These are phyloP conservation scores for Craniophora ligustri DNA, from an alignment of 2,888 invertebrate species.

Conservation along the genomic window DNA sequence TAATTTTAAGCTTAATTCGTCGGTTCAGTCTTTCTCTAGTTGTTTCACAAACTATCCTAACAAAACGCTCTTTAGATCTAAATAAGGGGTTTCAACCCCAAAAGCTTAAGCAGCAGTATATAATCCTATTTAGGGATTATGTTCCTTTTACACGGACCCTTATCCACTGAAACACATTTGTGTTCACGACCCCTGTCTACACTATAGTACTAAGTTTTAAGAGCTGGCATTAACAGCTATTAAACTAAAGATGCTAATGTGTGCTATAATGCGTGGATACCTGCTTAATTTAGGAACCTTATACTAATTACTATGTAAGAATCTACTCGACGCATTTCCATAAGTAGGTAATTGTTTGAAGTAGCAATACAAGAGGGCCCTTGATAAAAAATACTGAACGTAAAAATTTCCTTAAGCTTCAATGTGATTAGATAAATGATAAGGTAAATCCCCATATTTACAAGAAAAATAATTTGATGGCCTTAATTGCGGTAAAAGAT, in stretches of 20 bases:
- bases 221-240: constrained; percentile 2
- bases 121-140: constrained; percentile 33
- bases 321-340: too few species aligned
- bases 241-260: constrained; percentile 14
- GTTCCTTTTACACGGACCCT: constrained; percentile 21
- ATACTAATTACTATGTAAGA: background rate
- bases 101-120: constrained; percentile 24
- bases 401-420: too few species aligned
- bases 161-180: constrained; percentile 26
- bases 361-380: too few species aligned
- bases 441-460: too few species aligned
- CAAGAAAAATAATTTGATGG: too few species aligned
- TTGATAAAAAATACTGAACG: too few species aligned
- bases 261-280: background rate
- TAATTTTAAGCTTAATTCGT: too few species aligned
- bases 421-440: too few species aligned
- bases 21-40: background rate
- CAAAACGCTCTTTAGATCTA: constrained; percentile 4
- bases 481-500: too few species aligned
- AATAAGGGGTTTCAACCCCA: constrained; percentile 3
- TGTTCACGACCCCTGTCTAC: background rate
- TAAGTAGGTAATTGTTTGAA: too few species aligned
- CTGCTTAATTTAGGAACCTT: background rate
- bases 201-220: constrained; percentile 12
- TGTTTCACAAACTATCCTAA: constrained; percentile 2